Base-by-base conservation (phyloP, 2,888 invertebrate species). In the Eupsilia transversa region DNA sequence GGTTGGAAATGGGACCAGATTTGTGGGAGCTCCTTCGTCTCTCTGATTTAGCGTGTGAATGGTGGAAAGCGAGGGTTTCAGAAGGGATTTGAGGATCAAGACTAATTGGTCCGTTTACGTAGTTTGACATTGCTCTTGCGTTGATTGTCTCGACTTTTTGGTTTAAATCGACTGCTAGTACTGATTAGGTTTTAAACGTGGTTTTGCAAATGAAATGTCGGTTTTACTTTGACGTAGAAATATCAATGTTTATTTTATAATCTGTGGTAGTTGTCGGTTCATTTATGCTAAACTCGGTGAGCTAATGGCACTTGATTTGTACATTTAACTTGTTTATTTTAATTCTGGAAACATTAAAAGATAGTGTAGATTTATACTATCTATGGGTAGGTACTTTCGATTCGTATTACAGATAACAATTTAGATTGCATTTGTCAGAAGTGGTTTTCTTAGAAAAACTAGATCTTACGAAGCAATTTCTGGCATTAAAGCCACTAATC, bases 111-210 rank as follows among this genome's bases (percentile, higher is more conserved):
- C 41, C 27, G 33, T 82, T 81, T 82, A 61, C 57, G 56, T 67
- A 72, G 69, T 79, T 85, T 88, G 83, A 87, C 85, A 87, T 84
- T 87, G 86, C 76, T 82, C 54, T 76, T 73, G 66, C 65, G 72
- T 71, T 78, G 80, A 84, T 85, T 85, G 78, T 78, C 63, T 78
- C 65, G 66, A 77, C 80, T 80, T 84, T 88, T 84, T 80, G 78
- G 79, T 83, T 84, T 82, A 64, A 81, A 82, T 83, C 60, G 72
- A 80, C 75, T 78, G 74, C 77, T 80, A 75, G 77, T 79, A 78
- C 60, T 60, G 61, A 84, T 84, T 87, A 79, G 71, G 68, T 77
- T 84, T 73, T 73, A 73, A 84, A 74, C 63, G 74, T 52, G 59
- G 64, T 72, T 79, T 79, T 71, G 73, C 75, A 79, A 84, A 87